Conservation (phyloP, 2,888 invertebrate genomes). For the Aricia artaxerxes region DNA sequence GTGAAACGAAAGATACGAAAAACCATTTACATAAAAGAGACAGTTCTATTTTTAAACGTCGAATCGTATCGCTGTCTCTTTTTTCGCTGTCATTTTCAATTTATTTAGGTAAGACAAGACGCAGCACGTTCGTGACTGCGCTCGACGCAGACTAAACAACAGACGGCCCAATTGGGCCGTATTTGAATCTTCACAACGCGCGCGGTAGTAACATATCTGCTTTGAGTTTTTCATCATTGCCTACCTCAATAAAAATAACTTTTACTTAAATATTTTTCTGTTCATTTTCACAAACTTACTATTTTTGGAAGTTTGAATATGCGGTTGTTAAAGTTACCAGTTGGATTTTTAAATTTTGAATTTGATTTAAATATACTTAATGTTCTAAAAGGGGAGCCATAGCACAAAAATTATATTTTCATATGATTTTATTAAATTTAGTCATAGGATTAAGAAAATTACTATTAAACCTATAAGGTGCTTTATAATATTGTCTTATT, state of each 20-base stretch:
- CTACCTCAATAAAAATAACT: conserved; percentile 1
- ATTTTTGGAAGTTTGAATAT: not conserved
- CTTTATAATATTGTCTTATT: not conserved
- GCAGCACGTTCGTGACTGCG: too few species aligned
- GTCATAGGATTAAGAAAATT: not conserved
- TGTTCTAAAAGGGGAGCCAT: not conserved
- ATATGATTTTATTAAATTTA: conserved; percentile 3
- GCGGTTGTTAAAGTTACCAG: not conserved
- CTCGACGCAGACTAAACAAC: too few species aligned
- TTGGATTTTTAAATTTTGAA: not conserved
- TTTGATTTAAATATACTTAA: not conserved
- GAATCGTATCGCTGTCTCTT: too few species aligned
- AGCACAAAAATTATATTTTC: not conserved
- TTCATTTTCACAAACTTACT: not conserved
- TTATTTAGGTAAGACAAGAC: too few species aligned
- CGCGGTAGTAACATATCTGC: too few species aligned
- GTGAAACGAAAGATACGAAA: too few species aligned
- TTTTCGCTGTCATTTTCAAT: too few species aligned
- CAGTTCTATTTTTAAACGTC: too few species aligned
- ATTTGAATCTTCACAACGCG: too few species aligned
- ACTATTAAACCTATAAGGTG: not conserved
- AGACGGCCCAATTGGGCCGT: too few species aligned
- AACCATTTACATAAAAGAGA: too few species aligned
- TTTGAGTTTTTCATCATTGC: too few species aligned
- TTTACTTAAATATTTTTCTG: not conserved